A percentile compares a stretch with the other conserved stretches of the same genome.
These are phyloP conservation scores for Sinodicranocentrus sp. DNA, from an alignment of 2,888 invertebrate species.

Conservation along the genomic window DNA sequence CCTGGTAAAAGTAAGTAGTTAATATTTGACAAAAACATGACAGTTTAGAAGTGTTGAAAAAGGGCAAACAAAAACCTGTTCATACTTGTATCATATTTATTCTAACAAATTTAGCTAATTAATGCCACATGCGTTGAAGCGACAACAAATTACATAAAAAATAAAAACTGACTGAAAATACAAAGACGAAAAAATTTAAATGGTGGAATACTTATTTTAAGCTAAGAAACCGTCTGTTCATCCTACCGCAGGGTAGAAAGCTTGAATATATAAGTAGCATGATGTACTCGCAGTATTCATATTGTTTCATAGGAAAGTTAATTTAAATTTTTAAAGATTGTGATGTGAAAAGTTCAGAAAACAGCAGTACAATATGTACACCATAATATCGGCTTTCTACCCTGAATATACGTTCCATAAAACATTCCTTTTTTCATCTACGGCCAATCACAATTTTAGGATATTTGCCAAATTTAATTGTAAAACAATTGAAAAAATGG, in stretches of 20 bases:
- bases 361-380: constrained; percentile 13
- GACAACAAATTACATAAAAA: constrained; percentile 53
- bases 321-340: too few species aligned
- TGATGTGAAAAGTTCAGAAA: too few species aligned
- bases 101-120: neutral
- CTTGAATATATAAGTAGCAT: neutral
- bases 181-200: constrained; percentile 23
- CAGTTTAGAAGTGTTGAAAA: constrained; percentile 60
- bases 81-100: neutral
- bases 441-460: constrained; percentile 34
- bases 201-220: neutral
- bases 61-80: constrained; percentile 35
- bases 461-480: neutral
- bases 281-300: neutral
- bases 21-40: constrained; percentile 58
- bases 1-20: constrained; percentile 67
- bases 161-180: constrained; percentile 61
- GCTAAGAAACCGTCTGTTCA: constrained; percentile 35
- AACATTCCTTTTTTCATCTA: constrained; percentile 40
- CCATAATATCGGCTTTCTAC: constrained; percentile 23
- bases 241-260: constrained; percentile 46
- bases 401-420: constrained; percentile 60
- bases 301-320: too few species aligned
- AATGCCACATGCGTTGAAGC: constrained; percentile 17
- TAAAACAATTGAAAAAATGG: neutral